These are phyloP conservation scores for Aegypius monachus DNA, from an alignment of 2,113 vertebrate species.

Conservation along the genomic window DNA sequence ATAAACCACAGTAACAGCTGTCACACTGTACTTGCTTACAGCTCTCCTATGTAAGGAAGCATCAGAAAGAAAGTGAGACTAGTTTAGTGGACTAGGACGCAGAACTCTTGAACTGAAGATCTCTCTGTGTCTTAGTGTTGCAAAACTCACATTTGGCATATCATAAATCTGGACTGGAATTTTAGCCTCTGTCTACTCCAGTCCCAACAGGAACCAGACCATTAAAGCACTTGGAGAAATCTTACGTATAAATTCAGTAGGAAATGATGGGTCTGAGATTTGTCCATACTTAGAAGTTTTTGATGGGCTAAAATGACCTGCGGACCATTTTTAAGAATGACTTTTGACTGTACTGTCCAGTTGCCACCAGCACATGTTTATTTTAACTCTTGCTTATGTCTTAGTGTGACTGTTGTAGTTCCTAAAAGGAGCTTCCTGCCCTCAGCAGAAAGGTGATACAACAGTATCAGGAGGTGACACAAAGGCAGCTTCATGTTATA, in stretches of 20 bases:
- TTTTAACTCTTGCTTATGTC: neutral
- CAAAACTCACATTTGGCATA: neutral
- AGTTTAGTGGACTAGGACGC: neutral
- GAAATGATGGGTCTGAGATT: neutral
- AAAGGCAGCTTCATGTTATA: neutral
- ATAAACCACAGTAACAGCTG: neutral
- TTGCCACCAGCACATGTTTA: neutral
- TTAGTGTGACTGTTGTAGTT: neutral
- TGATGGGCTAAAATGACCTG: neutral
- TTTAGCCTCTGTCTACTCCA: neutral
- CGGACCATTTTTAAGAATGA: neutral
- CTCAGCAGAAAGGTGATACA: neutral
- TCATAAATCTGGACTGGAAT: neutral
- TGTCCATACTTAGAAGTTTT: neutral
- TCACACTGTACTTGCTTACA: neutral
- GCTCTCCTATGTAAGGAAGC: neutral
- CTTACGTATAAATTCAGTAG: neutral
- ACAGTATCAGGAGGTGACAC: neutral
- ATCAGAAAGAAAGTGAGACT: neutral
- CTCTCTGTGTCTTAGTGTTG: neutral
- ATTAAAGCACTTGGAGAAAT: neutral
- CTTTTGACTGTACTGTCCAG: neutral
- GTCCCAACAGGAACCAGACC: neutral
- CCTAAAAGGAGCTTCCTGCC: neutral
- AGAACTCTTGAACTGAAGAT: neutral